Percentiles rank a stretch among this genome's conserved stretches.
Evolutionary conservation across 2,888 invertebrate species (phyloP).

Genomic region (Magallana nippona): DNA sequence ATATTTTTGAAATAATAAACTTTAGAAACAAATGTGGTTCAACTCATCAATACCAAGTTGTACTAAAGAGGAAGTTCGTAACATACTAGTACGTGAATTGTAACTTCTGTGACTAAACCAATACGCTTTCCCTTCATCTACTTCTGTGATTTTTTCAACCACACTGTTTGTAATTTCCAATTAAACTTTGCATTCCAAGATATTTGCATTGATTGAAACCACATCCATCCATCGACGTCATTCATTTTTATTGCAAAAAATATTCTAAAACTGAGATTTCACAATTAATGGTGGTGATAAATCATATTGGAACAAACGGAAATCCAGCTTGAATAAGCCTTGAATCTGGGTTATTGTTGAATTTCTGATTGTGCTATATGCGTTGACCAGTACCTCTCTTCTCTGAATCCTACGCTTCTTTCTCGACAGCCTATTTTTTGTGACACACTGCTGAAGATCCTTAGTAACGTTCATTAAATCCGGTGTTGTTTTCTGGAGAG

Average conservation of each 20-base stretch:
- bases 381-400: background rate
- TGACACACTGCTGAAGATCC: background rate
- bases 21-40: too few relatives aligned
- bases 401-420: slow-evolving; percentile 5
- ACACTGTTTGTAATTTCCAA: too few relatives aligned
- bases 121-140: too few relatives aligned
- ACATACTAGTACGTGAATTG: too few relatives aligned
- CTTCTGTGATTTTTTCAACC: too few relatives aligned
- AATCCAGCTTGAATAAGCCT: slow-evolving; percentile 22
- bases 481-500: background rate
- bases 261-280: background rate
- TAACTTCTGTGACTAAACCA: too few relatives aligned
- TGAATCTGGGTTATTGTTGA: background rate
- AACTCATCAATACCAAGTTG: too few relatives aligned
- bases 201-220: too few relatives aligned
- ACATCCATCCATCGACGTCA: too few relatives aligned
- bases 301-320: slow-evolving; percentile 28
- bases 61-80: too few relatives aligned
- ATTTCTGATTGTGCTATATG: slow-evolving; percentile 1
- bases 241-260: background rate
- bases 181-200: too few relatives aligned
- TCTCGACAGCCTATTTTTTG: background rate
- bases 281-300: background rate
- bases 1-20: background rate
- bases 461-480: background rate